phyloP scores from a whole-genome alignment of 2,797 vertebrate genomes.

The Apogon hyalosoma region DNA sequence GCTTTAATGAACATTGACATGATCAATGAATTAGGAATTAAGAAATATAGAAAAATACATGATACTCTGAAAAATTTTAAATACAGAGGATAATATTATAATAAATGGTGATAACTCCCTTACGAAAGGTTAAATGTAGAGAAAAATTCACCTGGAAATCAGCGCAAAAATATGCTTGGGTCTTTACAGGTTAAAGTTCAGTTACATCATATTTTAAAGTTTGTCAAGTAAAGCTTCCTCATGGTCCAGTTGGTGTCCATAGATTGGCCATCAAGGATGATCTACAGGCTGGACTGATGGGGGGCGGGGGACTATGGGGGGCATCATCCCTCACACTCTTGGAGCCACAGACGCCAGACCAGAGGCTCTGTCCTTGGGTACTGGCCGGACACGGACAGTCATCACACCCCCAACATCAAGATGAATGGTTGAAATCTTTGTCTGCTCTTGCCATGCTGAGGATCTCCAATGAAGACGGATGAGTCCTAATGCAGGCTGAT shows the following conservation, averaged over 20 bases:
- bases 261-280: constrained; percentile 44
- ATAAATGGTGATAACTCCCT: too few relatives aligned
- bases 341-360: constrained; percentile 45
- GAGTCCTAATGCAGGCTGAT: constrained; percentile 53
- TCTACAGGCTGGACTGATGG: constrained; percentile 31
- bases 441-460: constrained; percentile 46
- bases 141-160: too few relatives aligned
- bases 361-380: constrained; percentile 53
- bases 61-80: too few relatives aligned
- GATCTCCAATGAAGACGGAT: constrained; percentile 71
- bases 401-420: constrained; percentile 58
- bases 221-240: constrained; percentile 29
- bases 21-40: too few relatives aligned
- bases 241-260: constrained; percentile 22
- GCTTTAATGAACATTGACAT: too few relatives aligned
- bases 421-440: constrained; percentile 59
- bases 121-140: too few relatives aligned
- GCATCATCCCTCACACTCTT: constrained; percentile 40
- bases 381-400: constrained; percentile 49
- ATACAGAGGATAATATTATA: too few relatives aligned
- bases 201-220: constrained; percentile 5
- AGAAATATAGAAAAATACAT: too few relatives aligned
- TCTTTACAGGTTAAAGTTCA: not conserved
- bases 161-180: not conserved
- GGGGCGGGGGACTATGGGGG: not conserved